Percentiles rank a stretch among this genome's conserved stretches.
Conservation (phyloP, 2,797 vertebrate species). For the Sylvilagus floridanus region DNA sequence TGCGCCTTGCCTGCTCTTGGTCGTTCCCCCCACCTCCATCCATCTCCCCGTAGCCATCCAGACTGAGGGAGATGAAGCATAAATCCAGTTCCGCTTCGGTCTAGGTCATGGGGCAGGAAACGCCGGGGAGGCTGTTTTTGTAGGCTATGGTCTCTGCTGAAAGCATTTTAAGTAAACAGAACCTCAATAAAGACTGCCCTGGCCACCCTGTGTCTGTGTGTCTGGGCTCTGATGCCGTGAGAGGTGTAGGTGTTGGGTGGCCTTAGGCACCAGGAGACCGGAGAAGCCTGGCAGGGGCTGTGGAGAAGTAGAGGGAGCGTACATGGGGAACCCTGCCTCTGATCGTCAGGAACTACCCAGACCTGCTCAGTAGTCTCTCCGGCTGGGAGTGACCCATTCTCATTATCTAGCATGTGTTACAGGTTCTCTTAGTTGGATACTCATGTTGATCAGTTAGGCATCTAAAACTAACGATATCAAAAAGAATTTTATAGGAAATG, state of each 20-base stretch:
- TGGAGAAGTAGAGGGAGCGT: neutral
- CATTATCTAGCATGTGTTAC: neutral
- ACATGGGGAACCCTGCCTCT: neutral
- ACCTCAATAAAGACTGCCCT: conserved; percentile 67
- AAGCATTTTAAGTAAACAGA: conserved; percentile 70
- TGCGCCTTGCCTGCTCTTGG: neutral
- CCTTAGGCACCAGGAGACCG: neutral
- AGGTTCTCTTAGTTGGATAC: neutral
- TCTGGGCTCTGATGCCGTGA: conserved; percentile 52
- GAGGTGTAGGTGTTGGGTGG: neutral
- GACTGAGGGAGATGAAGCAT: conserved; percentile 9
- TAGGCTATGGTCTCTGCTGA: conserved; percentile 42
- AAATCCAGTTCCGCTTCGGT: neutral
- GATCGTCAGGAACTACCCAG: neutral
- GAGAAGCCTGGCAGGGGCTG: neutral
- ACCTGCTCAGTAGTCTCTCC: neutral
- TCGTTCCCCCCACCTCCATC: neutral
- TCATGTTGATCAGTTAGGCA: conserved; percentile 30
- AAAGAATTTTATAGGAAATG: conserved; percentile 30
- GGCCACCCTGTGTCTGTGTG: conserved; percentile 18
- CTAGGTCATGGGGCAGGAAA: neutral
- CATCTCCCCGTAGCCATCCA: neutral
- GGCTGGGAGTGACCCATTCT: neutral
- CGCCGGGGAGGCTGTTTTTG: conserved; percentile 18
- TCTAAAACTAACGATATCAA: neutral